phyloP scores from a whole-genome alignment of 2,113 vertebrate genomes.

The Aspiorhynchus laticeps region DNA sequence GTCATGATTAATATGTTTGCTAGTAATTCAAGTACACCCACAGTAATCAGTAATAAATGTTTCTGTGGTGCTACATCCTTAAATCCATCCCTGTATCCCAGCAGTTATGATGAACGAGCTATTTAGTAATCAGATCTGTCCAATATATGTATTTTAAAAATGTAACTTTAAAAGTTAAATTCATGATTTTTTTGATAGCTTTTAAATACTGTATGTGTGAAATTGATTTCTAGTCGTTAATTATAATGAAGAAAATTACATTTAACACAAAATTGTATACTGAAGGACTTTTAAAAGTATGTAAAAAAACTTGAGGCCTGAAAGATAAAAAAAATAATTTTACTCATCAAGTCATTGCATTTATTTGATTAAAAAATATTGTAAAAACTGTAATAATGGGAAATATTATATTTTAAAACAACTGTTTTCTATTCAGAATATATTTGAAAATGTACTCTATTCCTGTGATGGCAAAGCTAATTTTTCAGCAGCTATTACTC shows the following conservation, averaged over 20 bases:
- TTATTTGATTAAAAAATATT: background rate
- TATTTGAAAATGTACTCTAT: background rate
- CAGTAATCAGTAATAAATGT: slow-evolving; percentile 65
- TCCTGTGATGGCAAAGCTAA: background rate
- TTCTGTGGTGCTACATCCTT: slow-evolving; percentile 38
- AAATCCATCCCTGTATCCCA: background rate
- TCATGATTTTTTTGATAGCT: background rate
- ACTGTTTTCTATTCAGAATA: background rate
- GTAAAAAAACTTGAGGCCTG: background rate
- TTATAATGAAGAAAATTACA: too few relatives aligned
- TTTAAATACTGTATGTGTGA: background rate
- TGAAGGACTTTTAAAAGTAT: background rate
- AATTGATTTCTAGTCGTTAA: background rate
- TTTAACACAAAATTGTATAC: background rate
- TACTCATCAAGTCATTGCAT: background rate
- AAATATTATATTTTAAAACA: background rate
- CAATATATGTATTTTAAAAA: background rate
- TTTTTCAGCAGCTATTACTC: background rate
- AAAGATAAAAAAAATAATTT: background rate
- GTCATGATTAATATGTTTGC: slow-evolving; percentile 68
- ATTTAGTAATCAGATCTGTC: background rate
- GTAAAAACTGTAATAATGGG: background rate
- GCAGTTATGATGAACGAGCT: background rate
- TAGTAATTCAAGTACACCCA: slow-evolving; percentile 69
- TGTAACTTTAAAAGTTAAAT: background rate